Conservation (phyloP, 92 coral and sea anemone genomes). For the Actinernus sp. region DNA sequence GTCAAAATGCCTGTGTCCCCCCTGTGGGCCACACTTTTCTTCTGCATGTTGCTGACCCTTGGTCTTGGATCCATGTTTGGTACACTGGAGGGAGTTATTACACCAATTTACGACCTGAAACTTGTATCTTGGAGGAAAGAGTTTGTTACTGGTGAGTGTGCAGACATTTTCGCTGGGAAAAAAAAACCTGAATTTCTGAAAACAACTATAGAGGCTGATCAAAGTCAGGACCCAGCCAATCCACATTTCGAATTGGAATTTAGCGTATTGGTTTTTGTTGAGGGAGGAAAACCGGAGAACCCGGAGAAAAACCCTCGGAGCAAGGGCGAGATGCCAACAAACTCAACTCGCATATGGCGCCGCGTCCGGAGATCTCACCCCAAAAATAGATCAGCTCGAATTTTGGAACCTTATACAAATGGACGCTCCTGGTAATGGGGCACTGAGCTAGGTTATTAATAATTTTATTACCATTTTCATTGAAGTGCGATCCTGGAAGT, state of each 20-base stretch:
- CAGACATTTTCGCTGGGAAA: no score
- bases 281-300: no score
- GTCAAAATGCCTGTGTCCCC: conserved; percentile 88
- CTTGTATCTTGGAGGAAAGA: conserved; percentile 86
- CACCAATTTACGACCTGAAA: conserved; percentile 88
- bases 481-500: no score
- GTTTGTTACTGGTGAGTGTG: conserved; percentile 73
- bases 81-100: conserved; percentile 87
- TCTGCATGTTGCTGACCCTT: conserved; percentile 93
- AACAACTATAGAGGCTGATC: no score
- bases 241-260: no score
- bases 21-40: conserved; percentile 95
- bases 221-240: no score
- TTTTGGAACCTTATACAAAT: neutral
- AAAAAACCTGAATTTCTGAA: no score
- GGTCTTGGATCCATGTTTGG: conserved; percentile 99
- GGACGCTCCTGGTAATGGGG: neutral
- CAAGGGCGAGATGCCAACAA: no score
- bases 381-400: neutral
- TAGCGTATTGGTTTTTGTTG: no score
- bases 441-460: neutral
- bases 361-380: neutral
- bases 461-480: no score
- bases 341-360: no score
- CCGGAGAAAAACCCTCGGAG: no score